Conservation (phyloP, 2,888 invertebrate species). For the Dryadula phaetusa region DNA sequence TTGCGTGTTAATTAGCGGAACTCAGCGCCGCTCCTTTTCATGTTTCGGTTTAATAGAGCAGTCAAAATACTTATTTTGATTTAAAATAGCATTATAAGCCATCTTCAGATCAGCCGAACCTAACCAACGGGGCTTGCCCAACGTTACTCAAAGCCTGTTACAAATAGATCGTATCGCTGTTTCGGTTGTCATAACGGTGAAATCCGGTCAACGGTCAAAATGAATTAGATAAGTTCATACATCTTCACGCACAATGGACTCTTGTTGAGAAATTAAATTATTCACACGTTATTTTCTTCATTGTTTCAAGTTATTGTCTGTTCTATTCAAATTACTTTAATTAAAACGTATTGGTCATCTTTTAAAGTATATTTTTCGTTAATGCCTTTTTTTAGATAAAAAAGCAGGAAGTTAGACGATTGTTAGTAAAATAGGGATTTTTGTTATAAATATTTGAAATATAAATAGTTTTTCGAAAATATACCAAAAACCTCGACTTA, state of each 20-base stretch:
- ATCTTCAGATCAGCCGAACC: not conserved
- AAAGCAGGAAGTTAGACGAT: not conserved
- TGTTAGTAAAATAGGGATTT: not conserved
- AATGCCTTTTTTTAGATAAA: not conserved
- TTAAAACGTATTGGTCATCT: conserved; percentile 14
- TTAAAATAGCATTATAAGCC: not conserved
- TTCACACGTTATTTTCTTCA: conserved; percentile 60
- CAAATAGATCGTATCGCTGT: conserved; percentile 15
- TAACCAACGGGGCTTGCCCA: not conserved
- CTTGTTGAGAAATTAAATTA: conserved; percentile 61
- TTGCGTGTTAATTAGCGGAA: too few relatives aligned
- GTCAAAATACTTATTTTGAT: not conserved
- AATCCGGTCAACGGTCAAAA: conserved; percentile 48
- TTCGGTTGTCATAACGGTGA: conserved; percentile 40
- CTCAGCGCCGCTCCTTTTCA: too few relatives aligned
- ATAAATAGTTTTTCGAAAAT: too few relatives aligned
- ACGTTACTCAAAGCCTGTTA: not conserved
- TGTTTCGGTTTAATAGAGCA: too few relatives aligned
- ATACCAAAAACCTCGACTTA: too few relatives aligned
- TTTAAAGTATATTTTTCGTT: conserved; percentile 19
- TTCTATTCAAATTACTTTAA: conserved; percentile 17
- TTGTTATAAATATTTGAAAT: not conserved
- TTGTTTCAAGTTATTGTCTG: conserved; percentile 41
- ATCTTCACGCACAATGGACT: conserved; percentile 64
- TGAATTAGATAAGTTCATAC: conserved; percentile 46